phyloP scores from a whole-genome alignment of 2,113 vertebrate genomes.

The Alligator sinensis region DNA sequence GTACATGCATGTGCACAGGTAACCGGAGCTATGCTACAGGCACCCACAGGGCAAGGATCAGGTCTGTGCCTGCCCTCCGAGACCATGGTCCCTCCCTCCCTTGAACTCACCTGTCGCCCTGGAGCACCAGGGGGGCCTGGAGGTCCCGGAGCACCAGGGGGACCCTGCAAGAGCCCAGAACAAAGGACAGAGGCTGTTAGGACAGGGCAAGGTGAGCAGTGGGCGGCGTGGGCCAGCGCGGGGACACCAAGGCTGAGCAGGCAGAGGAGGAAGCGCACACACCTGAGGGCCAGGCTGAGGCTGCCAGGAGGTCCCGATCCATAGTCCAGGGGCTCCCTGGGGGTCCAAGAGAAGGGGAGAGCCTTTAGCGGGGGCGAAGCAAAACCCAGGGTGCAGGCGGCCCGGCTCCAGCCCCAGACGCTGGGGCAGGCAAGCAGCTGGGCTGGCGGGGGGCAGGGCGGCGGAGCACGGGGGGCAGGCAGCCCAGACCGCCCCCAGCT shows the following conservation, averaged over 20 bases:
- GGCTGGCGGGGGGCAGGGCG: constrained; percentile 21
- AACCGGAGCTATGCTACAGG: not conserved
- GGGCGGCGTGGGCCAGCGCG: fast-evolving
- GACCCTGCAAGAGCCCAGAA: constrained; percentile 83
- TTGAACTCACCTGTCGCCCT: constrained; percentile 86
- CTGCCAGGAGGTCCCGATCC: constrained; percentile 84
- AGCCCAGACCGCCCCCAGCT: not conserved
- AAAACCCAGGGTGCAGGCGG: not conserved
- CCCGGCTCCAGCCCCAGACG: constrained; percentile 42
- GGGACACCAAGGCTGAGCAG: not conserved
- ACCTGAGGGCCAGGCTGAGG: constrained; percentile 89
- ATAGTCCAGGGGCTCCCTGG: constrained; percentile 92
- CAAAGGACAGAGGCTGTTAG: not conserved
- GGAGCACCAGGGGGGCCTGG: constrained; percentile 85
- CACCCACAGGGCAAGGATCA: fast-evolving
- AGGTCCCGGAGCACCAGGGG: constrained; percentile 90
- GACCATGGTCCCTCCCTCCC: too few relatives aligned
- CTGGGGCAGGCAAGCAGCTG: not conserved
- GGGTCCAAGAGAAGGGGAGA: constrained; percentile 70
- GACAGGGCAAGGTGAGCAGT: not conserved
- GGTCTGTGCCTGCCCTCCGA: fast-evolving
- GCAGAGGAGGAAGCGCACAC: constrained; percentile 66
- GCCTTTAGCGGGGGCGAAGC: constrained; percentile 8
- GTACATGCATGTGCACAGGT: too few relatives aligned
- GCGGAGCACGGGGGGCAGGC: constrained; percentile 4